Conservation (phyloP, 2,797 vertebrate genomes). For the Mycteria americana region DNA sequence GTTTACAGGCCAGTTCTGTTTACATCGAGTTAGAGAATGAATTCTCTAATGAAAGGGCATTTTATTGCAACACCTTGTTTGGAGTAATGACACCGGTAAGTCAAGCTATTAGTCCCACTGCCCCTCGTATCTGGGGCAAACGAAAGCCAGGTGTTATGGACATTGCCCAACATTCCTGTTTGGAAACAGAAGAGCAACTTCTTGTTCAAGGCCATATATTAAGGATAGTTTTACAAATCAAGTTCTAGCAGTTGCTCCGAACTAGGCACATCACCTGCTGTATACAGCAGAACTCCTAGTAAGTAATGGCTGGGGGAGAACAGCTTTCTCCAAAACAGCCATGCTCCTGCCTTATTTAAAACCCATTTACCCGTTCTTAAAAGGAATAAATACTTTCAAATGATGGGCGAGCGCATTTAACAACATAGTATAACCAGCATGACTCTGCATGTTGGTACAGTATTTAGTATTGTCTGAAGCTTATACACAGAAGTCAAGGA, state of each 20-base stretch:
- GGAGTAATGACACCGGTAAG: background rate
- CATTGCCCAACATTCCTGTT: background rate
- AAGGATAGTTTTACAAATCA: background rate
- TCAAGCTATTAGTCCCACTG: background rate
- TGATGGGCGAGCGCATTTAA: background rate
- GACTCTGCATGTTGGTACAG: background rate
- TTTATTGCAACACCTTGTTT: background rate
- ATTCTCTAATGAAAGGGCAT: background rate
- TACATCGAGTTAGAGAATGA: background rate
- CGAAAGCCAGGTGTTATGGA: rapidly evolving
- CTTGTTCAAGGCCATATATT: background rate
- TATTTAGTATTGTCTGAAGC: background rate
- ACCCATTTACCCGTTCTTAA: background rate
- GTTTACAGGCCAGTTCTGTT: background rate
- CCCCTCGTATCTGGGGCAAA: background rate
- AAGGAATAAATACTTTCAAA: background rate
- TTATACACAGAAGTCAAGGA: background rate
- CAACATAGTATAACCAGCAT: background rate
- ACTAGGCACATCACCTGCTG: background rate
- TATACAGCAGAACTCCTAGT: background rate
- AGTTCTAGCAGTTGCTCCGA: background rate
- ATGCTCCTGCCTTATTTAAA: background rate
- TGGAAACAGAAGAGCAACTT: background rate
- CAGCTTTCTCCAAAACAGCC: no score
- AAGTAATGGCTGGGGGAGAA: background rate